Evolutionary conservation across 2,797 vertebrate species (phyloP), one percentile per base, ranked within the genome.

Genomic region (Urocyon cinereoargenteus): DNA sequence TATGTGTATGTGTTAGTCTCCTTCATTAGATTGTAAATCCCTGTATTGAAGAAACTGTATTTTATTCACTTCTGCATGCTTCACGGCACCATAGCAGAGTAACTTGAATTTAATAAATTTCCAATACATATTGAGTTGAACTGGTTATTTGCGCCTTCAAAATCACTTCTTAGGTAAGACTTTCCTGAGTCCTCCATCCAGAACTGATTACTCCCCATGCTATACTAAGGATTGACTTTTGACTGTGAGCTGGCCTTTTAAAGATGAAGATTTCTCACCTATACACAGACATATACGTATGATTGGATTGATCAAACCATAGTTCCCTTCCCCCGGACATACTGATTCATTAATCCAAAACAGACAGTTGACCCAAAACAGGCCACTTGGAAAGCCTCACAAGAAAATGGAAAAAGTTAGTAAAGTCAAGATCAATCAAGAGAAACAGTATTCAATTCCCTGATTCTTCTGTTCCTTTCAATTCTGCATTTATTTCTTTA

Each of bases 11-110:
- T 94, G 93, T 82, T 86, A 57, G 34, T 87, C 28, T 93, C 85
- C 91, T 94, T 97, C 94, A 97, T 97, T 97, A 96, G 81, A 91
- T 28, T 97, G 75, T 68, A 97, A 97, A 97, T 98, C 93, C 89
- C 36, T 55, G 7, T 53, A 93, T 95, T 95, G 89, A 85, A 97
- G 75, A 93, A 95, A 96, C 40, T 66, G 36, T 86, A 73, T 94
- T 95, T 96, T 90, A 87, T 94, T 95, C 93, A 93, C 83, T 95
- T 94, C 55, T 89, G 49, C 91, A 92, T 96, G 94, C 97, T 97
- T 93, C 93, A 87, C 3, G 45, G 93, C 90, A 90, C 81, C 61
- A 82, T 78, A 85, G 64, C 18, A 82, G 72, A 93, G 51, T 90
- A 93, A 61, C 83, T 55, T 90, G 89, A 84, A 93, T 95, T 95